Base-by-base conservation (phyloP, 2,113 vertebrate genomes). In the Eubucco bourcierii region DNA sequence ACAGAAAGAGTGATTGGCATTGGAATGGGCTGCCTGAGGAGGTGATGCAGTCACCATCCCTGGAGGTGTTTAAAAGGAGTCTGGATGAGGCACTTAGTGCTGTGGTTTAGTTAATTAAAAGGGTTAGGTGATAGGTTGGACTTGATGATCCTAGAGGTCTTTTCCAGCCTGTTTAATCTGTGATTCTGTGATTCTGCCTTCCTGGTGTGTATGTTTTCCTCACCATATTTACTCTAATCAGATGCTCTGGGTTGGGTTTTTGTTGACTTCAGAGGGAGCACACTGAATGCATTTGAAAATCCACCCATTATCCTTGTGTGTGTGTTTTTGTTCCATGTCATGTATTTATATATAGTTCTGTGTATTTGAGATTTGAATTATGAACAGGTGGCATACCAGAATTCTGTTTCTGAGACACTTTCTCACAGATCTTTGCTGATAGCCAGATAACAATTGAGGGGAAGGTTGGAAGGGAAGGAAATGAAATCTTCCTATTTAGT, bases 311-410 rank as follows among this genome's bases (percentile, higher is more conserved):
- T 92, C 91, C 67, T 50, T 64, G 68, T 91, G 80, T 87, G 72
- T 70, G 88, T 95, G 75, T 96, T 91, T 96, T 87, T 86, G 93
- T 91, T 91, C 73, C 63, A 39, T 94, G 89, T 79, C 91, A 88
- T 86, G 87, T 95, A 94, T 96, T 94, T 96, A 94, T 94, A 94
- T 90, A 89, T 83, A 95, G 95, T 90, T 92, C 72, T 72, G 84
- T 86, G 91, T 93, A 88, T 94, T 81, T 94, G 87, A 94, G 81
- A 88, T 94, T 81, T 94, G 87, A 94, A 79, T 94, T 93, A 87
- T 27, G 80, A 94, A 87, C 95, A 96, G 91, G 86, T 96, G 96
- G 93, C 84, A 80, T 68, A 89, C 73, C 90, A 93, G 85, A 87
- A 94, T 93, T 87, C 88, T 80, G 15, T 91, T 94, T 95, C 91